A percentile compares a stretch with the other conserved stretches of the same genome.
Evolutionary conservation across 2,797 vertebrate species (phyloP).

Genomic region (Sebastolobus altivelis): DNA sequence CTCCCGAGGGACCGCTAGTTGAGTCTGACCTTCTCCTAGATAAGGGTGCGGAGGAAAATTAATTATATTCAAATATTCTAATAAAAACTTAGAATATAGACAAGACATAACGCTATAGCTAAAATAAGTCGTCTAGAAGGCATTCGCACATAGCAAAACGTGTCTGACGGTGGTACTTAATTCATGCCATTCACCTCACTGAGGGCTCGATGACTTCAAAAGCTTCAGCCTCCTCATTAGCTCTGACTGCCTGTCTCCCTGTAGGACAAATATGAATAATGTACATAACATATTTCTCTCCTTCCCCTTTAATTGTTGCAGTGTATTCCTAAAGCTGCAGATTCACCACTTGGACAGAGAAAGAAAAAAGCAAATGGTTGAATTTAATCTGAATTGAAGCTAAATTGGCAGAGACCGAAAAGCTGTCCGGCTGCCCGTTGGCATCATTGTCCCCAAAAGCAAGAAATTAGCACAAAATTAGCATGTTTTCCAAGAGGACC

Average conservation of each 20-base stretch:
- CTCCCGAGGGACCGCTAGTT: constrained; percentile 18
- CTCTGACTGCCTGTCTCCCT: constrained; percentile 71
- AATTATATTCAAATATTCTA: constrained; percentile 44
- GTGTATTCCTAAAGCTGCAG: constrained; percentile 69
- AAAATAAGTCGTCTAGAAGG: constrained; percentile 54
- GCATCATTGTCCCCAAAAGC: constrained; percentile 36
- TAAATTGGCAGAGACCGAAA: constrained; percentile 39
- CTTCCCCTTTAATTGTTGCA: constrained; percentile 76
- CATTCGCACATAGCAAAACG: constrained; percentile 47
- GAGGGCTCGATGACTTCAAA: constrained; percentile 80
- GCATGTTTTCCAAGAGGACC: constrained; percentile 38
- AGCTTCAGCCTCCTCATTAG: constrained; percentile 81
- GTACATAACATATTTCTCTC: constrained; percentile 69
- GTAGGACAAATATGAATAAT: constrained; percentile 80
- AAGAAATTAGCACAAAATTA: constrained; percentile 55
- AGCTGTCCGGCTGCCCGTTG: constrained; percentile 30
- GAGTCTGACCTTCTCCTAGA: constrained; percentile 43
- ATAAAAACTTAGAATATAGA: constrained; percentile 46
- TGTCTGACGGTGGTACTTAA: constrained; percentile 70
- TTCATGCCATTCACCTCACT: constrained; percentile 76
- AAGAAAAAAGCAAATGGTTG: constrained; percentile 27
- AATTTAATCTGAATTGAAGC: constrained; percentile 45
- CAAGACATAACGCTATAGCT: constrained; percentile 27
- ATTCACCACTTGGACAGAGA: constrained; percentile 53
- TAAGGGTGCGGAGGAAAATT: constrained; percentile 17